A percentile compares a stretch with the other conserved stretches of the same genome.
Evolutionary conservation across 2,797 vertebrate genomes (phyloP).

Genomic region (Mormyrops boulengeri): DNA sequence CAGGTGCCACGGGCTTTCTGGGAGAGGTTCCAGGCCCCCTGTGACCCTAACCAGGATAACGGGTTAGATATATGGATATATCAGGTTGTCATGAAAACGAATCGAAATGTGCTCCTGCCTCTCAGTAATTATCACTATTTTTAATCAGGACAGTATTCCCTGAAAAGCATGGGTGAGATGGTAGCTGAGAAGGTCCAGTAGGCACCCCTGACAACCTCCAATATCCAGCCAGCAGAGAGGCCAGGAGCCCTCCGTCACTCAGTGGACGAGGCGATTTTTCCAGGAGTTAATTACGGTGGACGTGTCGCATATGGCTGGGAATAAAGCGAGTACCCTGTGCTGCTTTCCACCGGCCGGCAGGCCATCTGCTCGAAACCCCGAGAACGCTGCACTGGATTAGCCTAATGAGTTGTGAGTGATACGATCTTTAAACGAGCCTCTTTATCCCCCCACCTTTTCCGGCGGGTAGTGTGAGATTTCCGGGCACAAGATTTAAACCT

Average conservation of each 20-base stretch:
- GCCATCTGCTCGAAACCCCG: slow-evolving; percentile 42
- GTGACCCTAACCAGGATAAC: background rate
- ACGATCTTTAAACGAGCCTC: background rate
- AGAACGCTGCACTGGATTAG: slow-evolving; percentile 25
- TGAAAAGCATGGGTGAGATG: background rate
- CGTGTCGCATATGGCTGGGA: slow-evolving; percentile 29
- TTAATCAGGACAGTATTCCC: background rate
- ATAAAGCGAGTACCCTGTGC: background rate
- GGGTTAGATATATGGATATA: background rate
- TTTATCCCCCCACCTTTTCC: background rate
- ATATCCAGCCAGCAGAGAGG: background rate
- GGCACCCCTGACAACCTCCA: background rate
- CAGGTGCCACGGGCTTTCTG: background rate
- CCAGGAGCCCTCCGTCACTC: background rate
- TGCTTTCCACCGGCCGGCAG: slow-evolving; percentile 21
- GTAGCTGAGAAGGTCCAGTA: background rate
- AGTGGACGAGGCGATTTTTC: slow-evolving; percentile 14
- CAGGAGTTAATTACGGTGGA: slow-evolving; percentile 33
- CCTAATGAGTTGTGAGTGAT: slow-evolving; percentile 20
- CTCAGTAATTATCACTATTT: background rate
- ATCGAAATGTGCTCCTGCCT: background rate
- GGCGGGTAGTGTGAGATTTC: background rate
- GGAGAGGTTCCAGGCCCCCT: background rate
- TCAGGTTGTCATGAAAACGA: background rate
- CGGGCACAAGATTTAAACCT: background rate